Base-by-base conservation (phyloP, 1,140 invertebrate species). In the Lepidurus packardi region DNA sequence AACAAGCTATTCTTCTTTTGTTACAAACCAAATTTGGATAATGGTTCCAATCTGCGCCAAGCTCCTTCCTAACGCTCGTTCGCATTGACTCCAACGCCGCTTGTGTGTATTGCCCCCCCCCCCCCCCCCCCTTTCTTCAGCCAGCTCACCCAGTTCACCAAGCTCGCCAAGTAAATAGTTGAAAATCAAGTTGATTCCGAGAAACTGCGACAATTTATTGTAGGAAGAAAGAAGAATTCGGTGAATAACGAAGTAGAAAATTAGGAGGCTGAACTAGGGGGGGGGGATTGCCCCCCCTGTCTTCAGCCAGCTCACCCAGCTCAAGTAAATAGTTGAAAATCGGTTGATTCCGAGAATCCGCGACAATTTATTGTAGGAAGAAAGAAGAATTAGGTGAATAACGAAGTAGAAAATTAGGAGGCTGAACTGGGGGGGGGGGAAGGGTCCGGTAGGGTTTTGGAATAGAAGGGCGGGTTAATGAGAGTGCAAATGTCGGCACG, bases 1-100 rank as follows among this genome's bases (percentile, higher is more conserved):
- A 65, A 65, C 53, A 65, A 65, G 53, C 53, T 65, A 65, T 65
- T 65, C 53, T 65, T 65, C 53, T 65, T 65, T 65, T 65, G 53
- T 65, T 65, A 65, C 53, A 65, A 65, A 65, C 53, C 53, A 65
- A 65, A 65, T 65, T 65, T 65, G 53, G 53, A 16, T 7, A 65
- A 65, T 65, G 53, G 53, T 65, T 65, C 21, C 53, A 65, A 65
- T 65, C 53, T 65, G 53, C 4, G 1, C 3, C 0, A 34, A 34
- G 16, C 16, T 65, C 7, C 53, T 65, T 21, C 53, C 53, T 21
- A 65, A 21, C 53, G 34, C 53, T 65, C 53, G 34, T 34, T n/a
- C n/a, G n/a, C n/a, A n/a, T n/a, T n/a, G n/a, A n/a, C n/a, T n/a
- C n/a, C n/a, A n/a, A 34, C 3, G 25, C 1, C 25, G 25, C 25